phyloP scores from a whole-genome alignment of 2,888 invertebrate genomes.

The Athalia circularis region DNA sequence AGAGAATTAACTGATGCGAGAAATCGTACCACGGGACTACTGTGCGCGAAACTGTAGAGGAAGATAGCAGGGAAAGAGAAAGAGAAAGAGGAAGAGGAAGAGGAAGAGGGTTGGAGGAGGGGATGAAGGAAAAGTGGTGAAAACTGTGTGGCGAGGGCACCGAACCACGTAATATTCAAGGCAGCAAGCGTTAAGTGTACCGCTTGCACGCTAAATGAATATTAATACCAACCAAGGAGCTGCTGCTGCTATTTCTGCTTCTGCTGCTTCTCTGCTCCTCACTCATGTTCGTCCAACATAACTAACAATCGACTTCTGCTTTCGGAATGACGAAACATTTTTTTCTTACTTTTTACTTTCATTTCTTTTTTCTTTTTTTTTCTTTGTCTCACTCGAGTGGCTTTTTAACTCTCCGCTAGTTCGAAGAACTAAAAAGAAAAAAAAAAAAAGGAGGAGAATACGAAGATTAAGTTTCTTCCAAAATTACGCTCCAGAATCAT shows the following conservation, averaged over 20 bases:
- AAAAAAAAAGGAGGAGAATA: too few species aligned
- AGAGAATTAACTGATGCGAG: conserved; percentile 4
- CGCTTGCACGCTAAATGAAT: conserved; percentile 42
- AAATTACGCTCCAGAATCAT: conserved; percentile 11
- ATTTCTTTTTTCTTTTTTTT: not conserved
- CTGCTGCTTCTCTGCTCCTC: too few species aligned
- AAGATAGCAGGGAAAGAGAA: too few species aligned
- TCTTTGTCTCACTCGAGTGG: too few species aligned
- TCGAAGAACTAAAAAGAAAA: too few species aligned
- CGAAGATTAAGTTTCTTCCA: not conserved
- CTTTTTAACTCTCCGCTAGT: too few species aligned
- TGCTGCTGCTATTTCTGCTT: not conserved
- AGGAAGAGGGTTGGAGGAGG: not conserved
- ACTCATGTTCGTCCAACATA: conserved; percentile 4
- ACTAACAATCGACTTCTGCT: conserved; percentile 33
- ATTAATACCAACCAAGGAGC: conserved; percentile 33
- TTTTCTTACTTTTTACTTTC: not conserved
- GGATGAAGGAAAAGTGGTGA: conserved; percentile 14
- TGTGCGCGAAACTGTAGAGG: too few species aligned
- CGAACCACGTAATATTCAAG: conserved; percentile 39
- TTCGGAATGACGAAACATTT: not conserved
- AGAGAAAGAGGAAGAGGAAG: too few species aligned
- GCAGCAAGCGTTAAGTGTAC: conserved; percentile 40
- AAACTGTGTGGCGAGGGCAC: conserved; percentile 32
- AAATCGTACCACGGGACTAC: conserved; percentile 17